Evolutionary conservation across 2,113 vertebrate species (phyloP).

Genomic region (Prunella himalayana): DNA sequence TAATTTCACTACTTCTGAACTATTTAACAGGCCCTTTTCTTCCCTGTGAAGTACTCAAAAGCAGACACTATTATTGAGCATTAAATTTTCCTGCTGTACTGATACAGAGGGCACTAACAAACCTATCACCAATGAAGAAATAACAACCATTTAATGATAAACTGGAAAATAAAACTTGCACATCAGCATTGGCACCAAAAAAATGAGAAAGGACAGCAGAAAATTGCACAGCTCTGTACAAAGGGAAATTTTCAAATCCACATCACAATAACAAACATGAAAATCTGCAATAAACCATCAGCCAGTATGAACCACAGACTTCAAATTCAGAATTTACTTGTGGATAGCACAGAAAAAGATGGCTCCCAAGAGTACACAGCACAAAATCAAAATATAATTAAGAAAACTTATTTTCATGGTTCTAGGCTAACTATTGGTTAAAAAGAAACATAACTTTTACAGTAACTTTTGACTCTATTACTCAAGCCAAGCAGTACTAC

Average conservation of each 20-base stretch:
- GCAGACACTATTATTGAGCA: background rate
- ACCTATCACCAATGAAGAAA: background rate
- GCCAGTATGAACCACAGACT: background rate
- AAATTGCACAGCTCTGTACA: background rate
- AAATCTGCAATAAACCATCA: background rate
- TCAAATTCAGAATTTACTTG: background rate
- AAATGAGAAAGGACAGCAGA: background rate
- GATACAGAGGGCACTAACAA: background rate
- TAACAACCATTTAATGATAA: background rate
- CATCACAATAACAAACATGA: background rate
- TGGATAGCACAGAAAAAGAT: background rate
- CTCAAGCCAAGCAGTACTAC: background rate
- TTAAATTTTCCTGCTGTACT: background rate
- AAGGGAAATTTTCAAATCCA: background rate
- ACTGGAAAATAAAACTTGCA: background rate
- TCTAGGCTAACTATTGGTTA: background rate
- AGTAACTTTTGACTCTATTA: background rate
- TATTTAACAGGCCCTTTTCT: background rate
- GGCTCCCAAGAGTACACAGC: fast-evolving
- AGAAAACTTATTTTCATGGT: background rate
- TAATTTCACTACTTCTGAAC: background rate
- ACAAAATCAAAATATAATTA: background rate
- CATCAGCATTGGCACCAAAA: background rate
- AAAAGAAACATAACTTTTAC: background rate
- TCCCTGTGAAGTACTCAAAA: background rate